These are phyloP conservation scores for Zosterops hypoxanthus DNA, from an alignment of 2,113 vertebrate genomes.

Conservation along the genomic window DNA sequence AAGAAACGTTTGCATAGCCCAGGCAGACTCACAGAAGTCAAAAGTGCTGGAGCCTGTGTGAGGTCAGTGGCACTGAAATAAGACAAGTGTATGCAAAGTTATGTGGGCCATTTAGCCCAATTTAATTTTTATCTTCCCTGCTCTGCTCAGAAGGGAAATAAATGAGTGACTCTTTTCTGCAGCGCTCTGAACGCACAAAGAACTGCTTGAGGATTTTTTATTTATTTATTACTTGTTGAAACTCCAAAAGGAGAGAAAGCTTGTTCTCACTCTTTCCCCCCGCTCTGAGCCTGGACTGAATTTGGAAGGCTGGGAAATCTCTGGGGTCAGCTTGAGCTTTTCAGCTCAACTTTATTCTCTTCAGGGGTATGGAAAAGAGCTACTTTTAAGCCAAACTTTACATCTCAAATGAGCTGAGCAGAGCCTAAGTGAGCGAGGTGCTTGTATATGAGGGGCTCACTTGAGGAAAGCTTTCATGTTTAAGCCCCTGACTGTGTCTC, in stretches of 20 bases:
- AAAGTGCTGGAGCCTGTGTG: background rate
- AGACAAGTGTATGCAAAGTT: background rate
- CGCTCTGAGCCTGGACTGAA: background rate
- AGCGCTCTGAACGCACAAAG: background rate
- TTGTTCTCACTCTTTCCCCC: background rate
- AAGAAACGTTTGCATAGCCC: background rate
- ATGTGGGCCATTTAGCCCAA: background rate
- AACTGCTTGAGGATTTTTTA: conserved; percentile 32
- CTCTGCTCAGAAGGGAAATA: background rate
- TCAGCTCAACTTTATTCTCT: conserved; percentile 5
- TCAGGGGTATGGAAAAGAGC: conserved; percentile 26
- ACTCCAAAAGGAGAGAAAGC: background rate
- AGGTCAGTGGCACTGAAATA: background rate
- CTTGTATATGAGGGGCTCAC: background rate
- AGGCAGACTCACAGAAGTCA: background rate
- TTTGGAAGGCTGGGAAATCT: conserved; percentile 5
- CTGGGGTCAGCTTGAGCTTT: conserved; percentile 17
- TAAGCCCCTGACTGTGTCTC: background rate
- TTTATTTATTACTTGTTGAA: conserved; percentile 61
- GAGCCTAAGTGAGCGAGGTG: background rate
- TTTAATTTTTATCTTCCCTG: conserved; percentile 14
- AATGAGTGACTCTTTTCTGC: background rate
- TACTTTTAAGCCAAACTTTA: conserved; percentile 7
- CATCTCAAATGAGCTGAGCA: conserved; percentile 34
- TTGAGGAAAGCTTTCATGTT: conserved; percentile 11